Base-by-base conservation (phyloP, 2,113 vertebrate species). In the Anolis sagrei region DNA sequence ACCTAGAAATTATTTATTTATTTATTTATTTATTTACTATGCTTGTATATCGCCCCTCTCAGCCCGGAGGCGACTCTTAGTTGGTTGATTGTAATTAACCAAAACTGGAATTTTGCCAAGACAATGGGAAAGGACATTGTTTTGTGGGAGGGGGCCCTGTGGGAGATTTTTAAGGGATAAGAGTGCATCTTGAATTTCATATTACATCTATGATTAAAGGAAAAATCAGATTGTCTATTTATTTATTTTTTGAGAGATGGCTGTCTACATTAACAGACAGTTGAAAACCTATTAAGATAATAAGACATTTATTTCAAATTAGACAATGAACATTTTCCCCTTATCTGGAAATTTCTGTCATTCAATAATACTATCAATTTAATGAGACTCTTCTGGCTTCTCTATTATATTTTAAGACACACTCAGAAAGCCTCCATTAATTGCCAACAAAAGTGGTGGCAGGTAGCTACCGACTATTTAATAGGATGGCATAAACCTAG, bases 361-460 rank as follows among this genome's bases (percentile, higher is more conserved):
- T 27, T 58, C 54, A n/a, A 16, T 74, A 73, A 23, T 44, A 7
- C 51, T 79, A 74, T 49, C 51, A 58, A 73, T 25, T 76, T 76
- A 81, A 36, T 79, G 19, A 82, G 16, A 21, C 5, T 49, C 29
- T 27, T 58, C 64, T 58, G n/a, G 49, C 61, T 76, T 34, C 11
- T 48, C 10, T 10, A 69, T 68, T 14, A 58, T 51, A 58, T 82
- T 1, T 79, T 79, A 79, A 44, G 69, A 48, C 10, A 27, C 9
- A 75, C 76, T 87, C 74, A 82, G 72, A 73, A 39, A 62, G 27
- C 7, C 58, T 88, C 23, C 75, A 2, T 34, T 88, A 89, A 79
- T 73, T 87, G 49, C 54, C 74, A 2, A 32, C 29, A 83, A 74
- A 90, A 4, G 54, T 61, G 1, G 10, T 14, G 78, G 21, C 19